A percentile compares a stretch with the other conserved stretches of the same genome.
These are phyloP conservation scores for Neodiprion virginianus DNA, from an alignment of 1,140 invertebrate genomes.

Conservation along the genomic window DNA sequence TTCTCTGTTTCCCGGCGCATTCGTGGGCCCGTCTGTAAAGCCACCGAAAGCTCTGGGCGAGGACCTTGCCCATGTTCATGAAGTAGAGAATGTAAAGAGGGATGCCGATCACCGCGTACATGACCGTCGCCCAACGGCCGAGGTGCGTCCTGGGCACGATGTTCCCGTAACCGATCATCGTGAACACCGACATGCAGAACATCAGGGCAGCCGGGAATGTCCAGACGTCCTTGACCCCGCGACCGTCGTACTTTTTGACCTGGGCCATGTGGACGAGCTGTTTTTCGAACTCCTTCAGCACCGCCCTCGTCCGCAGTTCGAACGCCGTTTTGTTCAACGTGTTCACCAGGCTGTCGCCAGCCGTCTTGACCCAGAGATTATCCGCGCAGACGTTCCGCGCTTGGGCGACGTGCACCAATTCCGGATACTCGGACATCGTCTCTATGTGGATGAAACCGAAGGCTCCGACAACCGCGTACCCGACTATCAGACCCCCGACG, in stretches of 20 bases:
- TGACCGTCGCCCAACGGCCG: constrained; percentile 91
- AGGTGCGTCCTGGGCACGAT: constrained; percentile 88
- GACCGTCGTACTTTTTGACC: constrained; percentile 79
- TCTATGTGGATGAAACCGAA: constrained; percentile 91
- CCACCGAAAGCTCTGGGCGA: constrained; percentile 80
- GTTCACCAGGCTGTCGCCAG: constrained; percentile 66
- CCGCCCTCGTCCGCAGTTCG: constrained; percentile 68
- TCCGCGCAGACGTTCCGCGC: constrained; percentile 65
- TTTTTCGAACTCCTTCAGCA: constrained; percentile 75
- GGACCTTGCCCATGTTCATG: constrained; percentile 86
- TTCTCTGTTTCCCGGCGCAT: constrained; percentile 68
- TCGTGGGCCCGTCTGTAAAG: constrained; percentile 79
- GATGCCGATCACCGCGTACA: constrained; percentile 95
- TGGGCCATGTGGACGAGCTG: constrained; percentile 69
- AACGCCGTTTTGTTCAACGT: constrained; percentile 79
- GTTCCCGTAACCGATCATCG: constrained; percentile 96
- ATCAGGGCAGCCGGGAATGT: constrained; percentile 85
- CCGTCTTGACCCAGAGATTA: constrained; percentile 78
- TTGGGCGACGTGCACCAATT: constrained; percentile 60
- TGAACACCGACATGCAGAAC: constrained; percentile 87
- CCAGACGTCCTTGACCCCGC: constrained; percentile 76
- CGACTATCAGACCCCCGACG: constrained; percentile 91
- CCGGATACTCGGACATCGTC: constrained; percentile 67
- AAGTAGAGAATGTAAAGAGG: constrained; percentile 91
- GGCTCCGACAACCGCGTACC: constrained; percentile 94